Conservation (phyloP, 2,888 invertebrate species). For the Anthoptus insignis region DNA sequence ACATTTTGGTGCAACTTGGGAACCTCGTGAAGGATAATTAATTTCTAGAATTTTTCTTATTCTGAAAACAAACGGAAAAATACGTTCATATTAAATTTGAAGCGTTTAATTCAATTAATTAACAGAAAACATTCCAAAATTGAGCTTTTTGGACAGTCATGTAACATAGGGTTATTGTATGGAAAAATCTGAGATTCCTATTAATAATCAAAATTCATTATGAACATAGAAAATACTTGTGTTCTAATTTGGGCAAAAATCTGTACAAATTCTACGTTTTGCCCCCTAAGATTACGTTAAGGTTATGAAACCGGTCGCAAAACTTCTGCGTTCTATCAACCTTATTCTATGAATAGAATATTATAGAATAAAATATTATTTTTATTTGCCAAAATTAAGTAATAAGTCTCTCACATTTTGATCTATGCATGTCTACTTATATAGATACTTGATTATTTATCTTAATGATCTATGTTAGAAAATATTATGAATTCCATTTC, state of each 20-base stretch:
- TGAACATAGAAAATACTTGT: neutral
- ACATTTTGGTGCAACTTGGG: too few relatives aligned
- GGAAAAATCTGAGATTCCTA: slow-evolving; percentile 2
- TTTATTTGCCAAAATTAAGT: too few relatives aligned
- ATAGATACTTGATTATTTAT: slow-evolving; percentile 5
- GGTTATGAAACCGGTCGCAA: slow-evolving; percentile 44
- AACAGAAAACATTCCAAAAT: slow-evolving; percentile 24
- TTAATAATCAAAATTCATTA: neutral
- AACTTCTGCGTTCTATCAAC: slow-evolving; percentile 20
- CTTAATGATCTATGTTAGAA: neutral
- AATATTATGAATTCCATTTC: neutral
- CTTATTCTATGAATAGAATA: too few relatives aligned
- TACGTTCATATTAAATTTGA: slow-evolving; percentile 34
- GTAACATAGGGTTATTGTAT: neutral
- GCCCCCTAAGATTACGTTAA: slow-evolving; percentile 46
- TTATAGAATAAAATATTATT: too few relatives aligned
- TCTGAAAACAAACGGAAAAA: too few relatives aligned
- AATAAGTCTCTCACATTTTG: too few relatives aligned
- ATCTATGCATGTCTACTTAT: slow-evolving; percentile 1
- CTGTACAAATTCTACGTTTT: slow-evolving; percentile 4
- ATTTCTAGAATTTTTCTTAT: slow-evolving; percentile 26
- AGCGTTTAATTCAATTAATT: slow-evolving; percentile 24
- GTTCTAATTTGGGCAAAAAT: neutral
- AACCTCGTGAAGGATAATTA: slow-evolving; percentile 9
- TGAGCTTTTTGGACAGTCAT: neutral